Base-by-base conservation (phyloP, 2,113 vertebrate genomes). In the Podarcis muralis region DNA sequence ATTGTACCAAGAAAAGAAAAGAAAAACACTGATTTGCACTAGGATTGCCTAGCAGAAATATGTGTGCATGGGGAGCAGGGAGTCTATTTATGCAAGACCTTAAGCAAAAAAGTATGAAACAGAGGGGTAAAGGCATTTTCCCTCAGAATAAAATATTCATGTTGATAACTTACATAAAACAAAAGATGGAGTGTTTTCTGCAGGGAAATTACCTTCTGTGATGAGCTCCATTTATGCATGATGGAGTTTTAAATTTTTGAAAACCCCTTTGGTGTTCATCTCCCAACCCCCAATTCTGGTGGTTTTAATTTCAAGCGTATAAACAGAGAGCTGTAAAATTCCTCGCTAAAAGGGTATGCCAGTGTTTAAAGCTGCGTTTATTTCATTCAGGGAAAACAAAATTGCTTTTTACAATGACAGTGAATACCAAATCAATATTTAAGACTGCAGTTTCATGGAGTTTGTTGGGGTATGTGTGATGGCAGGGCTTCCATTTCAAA, bases 161-260 rank as follows among this genome's bases (percentile, higher is more conserved):
- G 95, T 90, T 96, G 95, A 96, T 97, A 97, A 97, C 95, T 97
- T 96, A 96, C 96, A 97, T 97, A 97, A 97, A 97, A 98, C 97
- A 97, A 97, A 97, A 97, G 97, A 97, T 96, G 94, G 95, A 97
- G 92, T 96, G 95, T 97, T 97, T 97, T 97, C 97, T 97, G 91
- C 95, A 96, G 96, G 96, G 97, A 98, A 97, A 97, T 97, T 97
- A 97, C 96, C 97, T 97, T 96, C 95, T 96, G 95, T 97, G 96
- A 97, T 98, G 96, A 97, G 95, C 90, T 97, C 94, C 94, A 96
- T 97, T 97, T 97, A 97, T 97, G 96, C 97, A 97, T 97, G 97
- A 97, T 96, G 84, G 95, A 97, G 96, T 97, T 97, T 97, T 97
- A 97, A 97, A 97, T 97, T 97, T 98, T 97, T 97, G 96, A 97